Evolutionary conservation across 2,113 vertebrate species (phyloP).

Genomic region (Monopterus albus): DNA sequence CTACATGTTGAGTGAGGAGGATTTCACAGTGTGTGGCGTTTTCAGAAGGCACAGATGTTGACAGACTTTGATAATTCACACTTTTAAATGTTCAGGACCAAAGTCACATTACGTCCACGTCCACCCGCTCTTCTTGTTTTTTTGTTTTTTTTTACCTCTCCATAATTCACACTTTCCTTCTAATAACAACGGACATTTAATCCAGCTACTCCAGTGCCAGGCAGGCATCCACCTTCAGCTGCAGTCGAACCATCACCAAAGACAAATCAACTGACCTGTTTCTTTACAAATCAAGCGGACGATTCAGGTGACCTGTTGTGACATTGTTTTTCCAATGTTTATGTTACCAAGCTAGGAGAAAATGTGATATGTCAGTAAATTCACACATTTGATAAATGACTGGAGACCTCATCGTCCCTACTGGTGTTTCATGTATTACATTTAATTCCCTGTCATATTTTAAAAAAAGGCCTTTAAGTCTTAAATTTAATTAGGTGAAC

Average conservation of each 20-base stretch:
- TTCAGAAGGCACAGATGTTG: too few relatives aligned
- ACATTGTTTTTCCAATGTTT: too few relatives aligned
- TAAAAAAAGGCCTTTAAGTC: neutral
- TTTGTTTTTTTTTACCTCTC: neutral
- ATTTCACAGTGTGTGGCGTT: too few relatives aligned
- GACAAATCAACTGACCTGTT: neutral
- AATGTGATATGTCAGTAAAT: too few relatives aligned
- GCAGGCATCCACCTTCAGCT: neutral
- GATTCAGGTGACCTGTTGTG: neutral
- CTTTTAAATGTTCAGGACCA: too few relatives aligned
- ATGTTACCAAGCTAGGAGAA: too few relatives aligned
- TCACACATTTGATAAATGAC: too few relatives aligned
- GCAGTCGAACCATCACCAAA: neutral
- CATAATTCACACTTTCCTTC: too few relatives aligned
- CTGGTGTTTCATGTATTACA: neutral
- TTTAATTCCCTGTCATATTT: too few relatives aligned
- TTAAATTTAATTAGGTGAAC: neutral
- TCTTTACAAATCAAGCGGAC: neutral
- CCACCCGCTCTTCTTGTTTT: too few relatives aligned
- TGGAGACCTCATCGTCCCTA: neutral
- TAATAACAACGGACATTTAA: slow-evolving; percentile 17
- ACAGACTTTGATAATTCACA: too few relatives aligned
- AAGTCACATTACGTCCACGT: slow-evolving; percentile 1
- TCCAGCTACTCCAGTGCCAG: slow-evolving; percentile 62
- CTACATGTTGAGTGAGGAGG: too few relatives aligned